Conservation (phyloP, 92 coral and sea anemone genomes). For the Epizoanthus illoricatus region DNA sequence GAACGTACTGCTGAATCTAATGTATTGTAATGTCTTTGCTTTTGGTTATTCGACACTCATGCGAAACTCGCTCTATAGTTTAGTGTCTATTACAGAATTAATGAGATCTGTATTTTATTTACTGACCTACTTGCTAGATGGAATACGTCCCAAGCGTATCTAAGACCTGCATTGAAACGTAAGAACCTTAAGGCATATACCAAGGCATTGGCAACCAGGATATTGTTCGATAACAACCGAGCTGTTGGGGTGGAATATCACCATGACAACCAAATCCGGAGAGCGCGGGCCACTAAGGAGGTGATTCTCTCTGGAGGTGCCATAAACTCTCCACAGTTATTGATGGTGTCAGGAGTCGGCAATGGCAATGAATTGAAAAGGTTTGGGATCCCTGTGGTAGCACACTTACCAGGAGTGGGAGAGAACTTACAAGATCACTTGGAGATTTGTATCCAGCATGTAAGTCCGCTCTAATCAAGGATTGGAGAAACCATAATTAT, state of each 20-base stretch:
- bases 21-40: too few relatives aligned
- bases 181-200: conserved; percentile 63
- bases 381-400: conserved; percentile 83
- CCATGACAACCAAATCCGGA: conserved; percentile 50
- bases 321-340: conserved; percentile 73
- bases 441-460: conserved; percentile 75
- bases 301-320: conserved; percentile 80
- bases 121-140: conserved; percentile 46
- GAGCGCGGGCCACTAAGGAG: conserved; percentile 74
- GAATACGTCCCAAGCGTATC: conserved; percentile 82
- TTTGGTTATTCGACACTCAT: too few relatives aligned
- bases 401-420: conserved; percentile 87
- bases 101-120: too few relatives aligned
- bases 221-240: conserved; percentile 62
- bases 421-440: conserved; percentile 84
- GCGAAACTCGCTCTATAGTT: too few relatives aligned
- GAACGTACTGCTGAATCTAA: too few relatives aligned
- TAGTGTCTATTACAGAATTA: too few relatives aligned
- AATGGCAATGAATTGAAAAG: conserved; percentile 78
- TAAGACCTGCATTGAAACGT: conserved; percentile 64
- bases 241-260: conserved; percentile 81
- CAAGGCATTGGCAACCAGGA: conserved; percentile 65
- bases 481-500: too few relatives aligned
- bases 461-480: conserved; percentile 24
- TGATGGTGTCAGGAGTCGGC: conserved; percentile 86